Evolutionary conservation across 2,113 vertebrate genomes (phyloP).

Genomic region (Gallinago media): DNA sequence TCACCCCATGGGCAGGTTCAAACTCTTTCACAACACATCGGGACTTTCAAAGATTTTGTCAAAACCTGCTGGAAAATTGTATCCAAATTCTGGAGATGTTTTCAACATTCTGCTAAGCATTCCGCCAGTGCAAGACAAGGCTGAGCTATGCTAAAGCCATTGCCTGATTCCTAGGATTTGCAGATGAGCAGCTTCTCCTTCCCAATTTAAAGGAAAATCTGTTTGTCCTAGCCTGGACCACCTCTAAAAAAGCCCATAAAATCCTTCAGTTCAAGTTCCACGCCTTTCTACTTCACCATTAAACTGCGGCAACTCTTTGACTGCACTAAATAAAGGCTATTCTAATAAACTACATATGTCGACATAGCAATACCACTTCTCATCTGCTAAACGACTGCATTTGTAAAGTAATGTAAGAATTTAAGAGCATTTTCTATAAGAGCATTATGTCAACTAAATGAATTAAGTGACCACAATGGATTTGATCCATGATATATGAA

Average conservation of each 20-base stretch:
- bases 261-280: neutral
- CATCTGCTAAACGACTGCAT: neutral
- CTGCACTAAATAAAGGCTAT: neutral
- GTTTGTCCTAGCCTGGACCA: neutral
- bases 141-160: neutral
- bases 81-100: neutral
- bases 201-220: neutral
- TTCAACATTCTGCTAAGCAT: neutral
- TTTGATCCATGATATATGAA: conserved; percentile 1
- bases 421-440: neutral
- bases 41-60: neutral
- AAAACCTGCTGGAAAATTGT: neutral
- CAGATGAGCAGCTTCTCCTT: neutral
- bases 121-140: neutral
- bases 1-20: neutral
- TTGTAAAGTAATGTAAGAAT: neutral
- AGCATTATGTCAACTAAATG: neutral
- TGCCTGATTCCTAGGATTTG: neutral
- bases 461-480: neutral
- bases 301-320: neutral
- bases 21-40: neutral
- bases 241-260: neutral
- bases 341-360: neutral
- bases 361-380: neutral
- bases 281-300: neutral